Percentiles rank a stretch among this genome's conserved stretches.
phyloP scores from a whole-genome alignment of 2,888 invertebrate genomes.

The Allolobophora icterica region DNA sequence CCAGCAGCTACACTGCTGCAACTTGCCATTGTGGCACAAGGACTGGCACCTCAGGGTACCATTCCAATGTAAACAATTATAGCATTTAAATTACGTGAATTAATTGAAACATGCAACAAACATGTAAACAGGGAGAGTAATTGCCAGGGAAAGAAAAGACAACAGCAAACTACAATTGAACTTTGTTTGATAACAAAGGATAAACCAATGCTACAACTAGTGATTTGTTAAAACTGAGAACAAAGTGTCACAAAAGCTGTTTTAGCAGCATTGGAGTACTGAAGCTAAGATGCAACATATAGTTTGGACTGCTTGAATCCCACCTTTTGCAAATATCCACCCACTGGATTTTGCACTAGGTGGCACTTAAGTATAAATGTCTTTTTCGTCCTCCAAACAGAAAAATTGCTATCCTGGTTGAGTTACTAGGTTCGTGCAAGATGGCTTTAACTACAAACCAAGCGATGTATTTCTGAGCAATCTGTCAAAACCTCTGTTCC shows the following conservation, averaged over 20 bases:
- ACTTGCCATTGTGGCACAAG: not conserved
- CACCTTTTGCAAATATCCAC: not conserved
- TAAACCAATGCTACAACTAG: not conserved
- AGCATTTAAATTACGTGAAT: not conserved
- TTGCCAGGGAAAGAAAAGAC: not conserved
- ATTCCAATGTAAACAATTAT: not conserved
- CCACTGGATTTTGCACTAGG: not conserved
- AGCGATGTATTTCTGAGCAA: not conserved
- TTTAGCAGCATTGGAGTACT: not conserved
- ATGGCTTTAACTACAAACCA: conserved; percentile 8
- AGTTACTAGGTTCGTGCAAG: conserved; percentile 7
- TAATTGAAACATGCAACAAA: not conserved
- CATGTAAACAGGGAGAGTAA: not conserved
- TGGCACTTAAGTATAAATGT: not conserved
- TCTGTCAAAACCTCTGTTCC: no score
- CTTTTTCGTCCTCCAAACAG: not conserved
- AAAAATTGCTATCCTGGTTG: not conserved
- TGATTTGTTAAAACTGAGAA: not conserved
- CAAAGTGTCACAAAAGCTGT: not conserved
- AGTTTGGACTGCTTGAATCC: not conserved
- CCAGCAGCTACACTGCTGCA: not conserved
- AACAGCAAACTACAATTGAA: not conserved
- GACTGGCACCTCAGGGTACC: not conserved
- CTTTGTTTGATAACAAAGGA: not conserved
- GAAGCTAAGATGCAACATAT: not conserved